phyloP scores from a whole-genome alignment of 2,797 vertebrate species.

The Pterois miles region DNA sequence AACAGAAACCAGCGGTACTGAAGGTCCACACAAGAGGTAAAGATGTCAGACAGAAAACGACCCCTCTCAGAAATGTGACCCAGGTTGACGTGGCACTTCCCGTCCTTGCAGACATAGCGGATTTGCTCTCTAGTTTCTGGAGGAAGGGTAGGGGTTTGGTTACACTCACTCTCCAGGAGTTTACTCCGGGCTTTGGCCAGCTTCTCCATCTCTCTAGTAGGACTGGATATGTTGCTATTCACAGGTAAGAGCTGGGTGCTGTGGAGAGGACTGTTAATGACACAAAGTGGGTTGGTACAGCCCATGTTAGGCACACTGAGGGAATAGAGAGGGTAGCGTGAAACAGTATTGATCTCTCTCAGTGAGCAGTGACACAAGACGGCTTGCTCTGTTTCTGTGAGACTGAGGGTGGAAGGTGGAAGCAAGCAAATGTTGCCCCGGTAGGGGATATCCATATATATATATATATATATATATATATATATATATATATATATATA shows the following conservation, averaged over 20 bases:
- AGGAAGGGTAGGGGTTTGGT: conserved; percentile 48
- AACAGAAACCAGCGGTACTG: conserved; percentile 55
- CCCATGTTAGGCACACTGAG: conserved; percentile 59
- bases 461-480: too few species aligned
- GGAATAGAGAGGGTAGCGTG: conserved; percentile 36
- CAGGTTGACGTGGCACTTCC: conserved; percentile 52
- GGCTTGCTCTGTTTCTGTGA: conserved; percentile 12
- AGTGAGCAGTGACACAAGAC: conserved; percentile 49
- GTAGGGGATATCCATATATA: conserved; percentile 24
- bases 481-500: too few species aligned
- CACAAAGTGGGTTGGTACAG: conserved; percentile 1
- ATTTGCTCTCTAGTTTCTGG: conserved; percentile 49
- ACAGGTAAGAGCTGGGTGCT: too few species aligned
- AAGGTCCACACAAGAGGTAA: conserved; percentile 3
- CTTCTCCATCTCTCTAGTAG: too few species aligned
- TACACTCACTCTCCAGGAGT: conserved; percentile 50
- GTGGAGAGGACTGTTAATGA: conserved; percentile 5
- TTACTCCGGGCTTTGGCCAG: conserved; percentile 45
- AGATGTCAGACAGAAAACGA: too few species aligned
- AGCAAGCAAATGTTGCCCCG: background rate
- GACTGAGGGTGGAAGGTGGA: background rate
- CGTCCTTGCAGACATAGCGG: conserved; percentile 53
- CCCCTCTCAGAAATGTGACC: conserved; percentile 32
- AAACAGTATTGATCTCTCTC: conserved; percentile 23
- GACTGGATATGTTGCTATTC: too few species aligned